phyloP scores from a whole-genome alignment of 2,113 vertebrate species.

The Chunga burmeisteri region DNA sequence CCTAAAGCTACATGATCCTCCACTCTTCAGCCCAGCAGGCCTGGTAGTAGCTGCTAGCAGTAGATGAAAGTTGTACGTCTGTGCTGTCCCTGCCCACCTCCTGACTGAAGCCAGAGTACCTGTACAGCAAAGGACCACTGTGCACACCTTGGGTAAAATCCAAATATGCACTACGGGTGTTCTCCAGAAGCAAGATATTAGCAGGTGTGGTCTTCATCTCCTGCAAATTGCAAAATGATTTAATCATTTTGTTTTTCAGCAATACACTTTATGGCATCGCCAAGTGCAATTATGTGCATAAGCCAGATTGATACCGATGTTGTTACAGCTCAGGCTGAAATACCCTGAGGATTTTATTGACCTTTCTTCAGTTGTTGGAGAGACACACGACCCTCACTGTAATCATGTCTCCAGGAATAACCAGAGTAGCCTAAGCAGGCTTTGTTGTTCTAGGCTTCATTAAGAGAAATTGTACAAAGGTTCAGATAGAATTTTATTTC shows the following conservation, averaged over 20 bases:
- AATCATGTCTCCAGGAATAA: not conserved
- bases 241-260: not conserved
- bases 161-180: accelerated
- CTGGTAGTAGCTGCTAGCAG: not conserved
- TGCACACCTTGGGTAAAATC: accelerated
- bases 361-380: not conserved
- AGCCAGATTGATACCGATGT: not conserved
- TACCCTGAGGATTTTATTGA: not conserved
- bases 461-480: not conserved
- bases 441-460: not conserved
- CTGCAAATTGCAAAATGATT: not conserved
- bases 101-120: not conserved
- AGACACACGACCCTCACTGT: not conserved
- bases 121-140: not conserved
- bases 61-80: accelerated
- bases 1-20: not conserved
- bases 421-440: not conserved
- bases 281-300: not conserved
- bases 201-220: not conserved
- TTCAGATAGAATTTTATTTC: not conserved
- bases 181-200: not conserved
- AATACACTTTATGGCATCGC: accelerated
- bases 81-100: not conserved
- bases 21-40: not conserved
- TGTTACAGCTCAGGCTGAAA: not conserved